Conservation (phyloP, 92 coral and sea anemone genomes). For the Zoanthus sociatus region DNA sequence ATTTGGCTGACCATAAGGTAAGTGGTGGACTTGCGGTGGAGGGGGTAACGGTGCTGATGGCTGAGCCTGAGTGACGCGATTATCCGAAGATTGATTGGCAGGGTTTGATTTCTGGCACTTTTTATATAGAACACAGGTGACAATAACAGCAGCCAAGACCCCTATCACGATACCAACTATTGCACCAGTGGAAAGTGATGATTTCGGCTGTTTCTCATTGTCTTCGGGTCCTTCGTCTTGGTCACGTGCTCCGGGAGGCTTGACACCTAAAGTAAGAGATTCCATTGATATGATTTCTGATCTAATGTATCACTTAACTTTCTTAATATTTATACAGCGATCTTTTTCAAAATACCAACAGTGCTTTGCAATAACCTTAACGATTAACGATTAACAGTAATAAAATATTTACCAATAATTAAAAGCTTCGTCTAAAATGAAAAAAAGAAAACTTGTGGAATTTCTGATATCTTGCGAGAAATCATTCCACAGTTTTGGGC, state of each 20-base stretch:
- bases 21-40: not conserved
- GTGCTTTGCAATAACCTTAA: no score
- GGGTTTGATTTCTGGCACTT: not conserved
- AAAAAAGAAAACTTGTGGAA: no score
- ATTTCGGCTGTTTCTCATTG: not conserved
- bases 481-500: not conserved
- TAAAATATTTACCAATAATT: no score
- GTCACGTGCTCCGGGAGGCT: no score
- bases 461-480: no score
- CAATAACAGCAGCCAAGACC: not conserved
- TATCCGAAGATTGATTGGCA: not conserved
- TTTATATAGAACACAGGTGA: not conserved
- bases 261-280: no score
- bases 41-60: conserved; percentile 1
- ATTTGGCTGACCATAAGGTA: not conserved
- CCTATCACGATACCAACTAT: not conserved
- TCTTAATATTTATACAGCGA: no score
- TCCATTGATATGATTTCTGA: no score
- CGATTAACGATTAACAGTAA: no score
- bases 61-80: not conserved
- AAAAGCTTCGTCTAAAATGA: no score
- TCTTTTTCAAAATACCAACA: no score
- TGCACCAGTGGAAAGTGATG: not conserved
- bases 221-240: not conserved
- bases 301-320: no score